Percentiles rank a stretch among this genome's conserved stretches.
Evolutionary conservation across 2,113 vertebrate species (phyloP).

Genomic region (Pseudopipra pipra): DNA sequence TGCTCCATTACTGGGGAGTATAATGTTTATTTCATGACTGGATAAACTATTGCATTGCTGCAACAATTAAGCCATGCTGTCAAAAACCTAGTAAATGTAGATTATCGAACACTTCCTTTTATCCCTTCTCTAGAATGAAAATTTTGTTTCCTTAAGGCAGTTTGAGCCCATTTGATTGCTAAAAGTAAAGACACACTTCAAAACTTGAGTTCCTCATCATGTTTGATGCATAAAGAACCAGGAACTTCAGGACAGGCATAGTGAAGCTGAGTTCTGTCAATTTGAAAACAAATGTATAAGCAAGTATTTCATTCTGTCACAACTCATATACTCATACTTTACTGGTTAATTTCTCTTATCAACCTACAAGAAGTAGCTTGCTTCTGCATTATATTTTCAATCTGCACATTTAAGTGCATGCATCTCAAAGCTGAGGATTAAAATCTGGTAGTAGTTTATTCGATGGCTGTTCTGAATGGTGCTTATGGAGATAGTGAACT

Average conservation of each 20-base stretch:
- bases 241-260: background rate
- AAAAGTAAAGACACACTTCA: background rate
- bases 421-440: background rate
- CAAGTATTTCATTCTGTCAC: background rate
- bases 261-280: background rate
- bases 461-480: background rate
- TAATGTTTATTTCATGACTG: background rate
- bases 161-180: background rate
- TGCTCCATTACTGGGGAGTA: background rate
- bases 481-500: background rate
- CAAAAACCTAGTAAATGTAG: background rate
- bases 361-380: background rate
- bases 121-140: background rate
- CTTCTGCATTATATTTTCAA: background rate
- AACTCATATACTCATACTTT: background rate
- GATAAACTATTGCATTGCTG: background rate
- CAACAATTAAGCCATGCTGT: background rate
- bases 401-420: background rate
- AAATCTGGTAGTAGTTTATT: background rate
- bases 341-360: background rate
- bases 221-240: background rate
- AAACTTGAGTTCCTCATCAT: background rate
- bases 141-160: background rate
- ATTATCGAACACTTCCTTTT: background rate
- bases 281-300: background rate